phyloP scores from a whole-genome alignment of 2,888 invertebrate species.

The Allolobophora icterica region DNA sequence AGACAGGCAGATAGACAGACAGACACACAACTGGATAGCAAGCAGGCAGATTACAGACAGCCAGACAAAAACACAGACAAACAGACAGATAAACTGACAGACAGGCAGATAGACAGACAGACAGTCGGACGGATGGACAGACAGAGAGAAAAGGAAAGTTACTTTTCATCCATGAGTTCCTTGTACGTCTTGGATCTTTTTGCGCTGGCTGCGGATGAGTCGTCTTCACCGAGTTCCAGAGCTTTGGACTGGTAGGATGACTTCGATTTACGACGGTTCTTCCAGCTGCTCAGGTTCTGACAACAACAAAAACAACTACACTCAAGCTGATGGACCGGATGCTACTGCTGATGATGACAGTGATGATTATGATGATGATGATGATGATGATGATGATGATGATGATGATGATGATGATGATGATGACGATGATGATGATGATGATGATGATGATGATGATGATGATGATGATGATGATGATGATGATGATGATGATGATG shows the following conservation, averaged over 20 bases:
- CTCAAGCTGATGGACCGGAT: not conserved
- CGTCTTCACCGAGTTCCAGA: not conserved
- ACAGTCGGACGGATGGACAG: no score
- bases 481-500: constrained; percentile 33
- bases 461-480: constrained; percentile 21
- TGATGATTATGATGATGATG: not conserved
- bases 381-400: not conserved
- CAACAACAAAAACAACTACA: not conserved
- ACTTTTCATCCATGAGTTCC: constrained; percentile 24
- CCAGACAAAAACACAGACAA: not conserved
- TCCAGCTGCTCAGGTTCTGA: constrained; percentile 28
- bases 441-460: constrained; percentile 27
- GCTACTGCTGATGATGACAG: not conserved
- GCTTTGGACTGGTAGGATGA: not conserved
- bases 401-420: constrained; percentile 37
- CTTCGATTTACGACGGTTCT: not conserved
- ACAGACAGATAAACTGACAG: no score
- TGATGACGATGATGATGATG: constrained; percentile 22
- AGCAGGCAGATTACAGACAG: not conserved
- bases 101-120: no score
- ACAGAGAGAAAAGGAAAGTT: not conserved
- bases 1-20: no score
- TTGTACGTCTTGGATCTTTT: constrained; percentile 22
- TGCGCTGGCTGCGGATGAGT: not conserved
- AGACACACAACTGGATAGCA: not conserved